These are phyloP conservation scores for Oryzaephilus surinamensis DNA, from an alignment of 1,140 invertebrate species.

Conservation along the genomic window DNA sequence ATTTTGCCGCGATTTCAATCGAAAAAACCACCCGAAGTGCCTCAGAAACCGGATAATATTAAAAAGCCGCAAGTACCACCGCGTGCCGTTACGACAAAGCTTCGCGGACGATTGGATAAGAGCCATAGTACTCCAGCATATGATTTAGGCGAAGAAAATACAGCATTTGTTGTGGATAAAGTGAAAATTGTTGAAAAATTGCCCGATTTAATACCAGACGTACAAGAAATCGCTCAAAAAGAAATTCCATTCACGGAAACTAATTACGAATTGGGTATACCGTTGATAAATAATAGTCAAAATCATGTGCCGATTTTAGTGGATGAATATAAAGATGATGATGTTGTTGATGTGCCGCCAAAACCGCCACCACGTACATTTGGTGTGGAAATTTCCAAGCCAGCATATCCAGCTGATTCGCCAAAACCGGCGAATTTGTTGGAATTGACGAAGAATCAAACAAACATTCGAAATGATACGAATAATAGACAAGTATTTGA, in stretches of 20 bases:
- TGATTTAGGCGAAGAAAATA: conserved; percentile 42
- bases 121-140: conserved; percentile 67
- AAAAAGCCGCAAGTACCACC: conserved; percentile 31
- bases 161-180: conserved; percentile 8
- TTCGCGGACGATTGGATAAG: conserved; percentile 54
- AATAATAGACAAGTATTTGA: conserved; percentile 3
- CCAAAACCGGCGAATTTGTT: conserved; percentile 21
- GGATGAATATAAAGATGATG: conserved; percentile 5
- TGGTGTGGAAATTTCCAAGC: conserved; percentile 21
- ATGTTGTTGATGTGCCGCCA: conserved; percentile 30
- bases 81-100: conserved; percentile 27
- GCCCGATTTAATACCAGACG: not conserved
- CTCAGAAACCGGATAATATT: conserved; percentile 26
- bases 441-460: conserved; percentile 5
- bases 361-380: conserved; percentile 36
- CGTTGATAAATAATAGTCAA: conserved; percentile 13
- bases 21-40: conserved; percentile 30
- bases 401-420: conserved; percentile 25
- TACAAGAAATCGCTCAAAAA: conserved; percentile 2
- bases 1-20: conserved; percentile 22
- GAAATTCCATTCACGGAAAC: conserved; percentile 12
- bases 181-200: conserved; percentile 2
- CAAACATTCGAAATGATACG: conserved; percentile 21
- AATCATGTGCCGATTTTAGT: not conserved
- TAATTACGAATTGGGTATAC: conserved; percentile 29